Conservation (phyloP, 2,888 invertebrate genomes). For the Phragmatobia fuliginosa region DNA sequence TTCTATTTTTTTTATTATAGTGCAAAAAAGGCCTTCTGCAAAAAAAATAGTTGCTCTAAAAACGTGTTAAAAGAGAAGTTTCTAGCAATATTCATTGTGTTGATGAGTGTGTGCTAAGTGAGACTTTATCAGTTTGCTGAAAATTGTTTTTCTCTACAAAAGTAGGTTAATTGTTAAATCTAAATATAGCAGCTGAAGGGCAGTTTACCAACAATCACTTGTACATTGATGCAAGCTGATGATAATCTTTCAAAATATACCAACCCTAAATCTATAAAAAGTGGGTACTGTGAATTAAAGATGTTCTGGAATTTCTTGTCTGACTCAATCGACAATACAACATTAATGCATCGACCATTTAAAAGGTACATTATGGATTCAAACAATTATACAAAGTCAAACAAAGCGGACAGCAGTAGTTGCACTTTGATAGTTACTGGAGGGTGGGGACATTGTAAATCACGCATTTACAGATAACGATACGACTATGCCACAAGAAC, state of each 20-base stretch:
- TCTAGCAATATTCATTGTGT: neutral
- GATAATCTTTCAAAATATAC: slow-evolving; percentile 31
- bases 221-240: slow-evolving; percentile 23
- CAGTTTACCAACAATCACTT: slow-evolving; percentile 22
- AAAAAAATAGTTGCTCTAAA: neutral
- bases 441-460: slow-evolving; percentile 30
- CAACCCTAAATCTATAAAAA: slow-evolving; percentile 15
- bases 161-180: slow-evolving; percentile 18
- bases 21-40: neutral
- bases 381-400: slow-evolving; percentile 41
- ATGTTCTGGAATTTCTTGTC: slow-evolving; percentile 10
- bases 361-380: slow-evolving; percentile 33
- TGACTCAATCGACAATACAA: slow-evolving; percentile 42
- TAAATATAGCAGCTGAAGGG: slow-evolving; percentile 18
- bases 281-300: slow-evolving; percentile 11
- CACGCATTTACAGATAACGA: neutral
- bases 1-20: neutral
- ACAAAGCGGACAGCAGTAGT: slow-evolving; percentile 30
- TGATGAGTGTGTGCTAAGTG: neutral
- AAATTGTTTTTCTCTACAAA: slow-evolving; percentile 16
- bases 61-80: neutral
- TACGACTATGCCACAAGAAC: neutral
- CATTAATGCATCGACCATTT: slow-evolving; percentile 48
- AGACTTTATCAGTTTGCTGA: neutral
- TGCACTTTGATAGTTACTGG: slow-evolving; percentile 7